A percentile compares a stretch with the other conserved stretches of the same genome.
These are phyloP conservation scores for Agrochola macilenta DNA, from an alignment of 2,888 invertebrate genomes.

Conservation along the genomic window DNA sequence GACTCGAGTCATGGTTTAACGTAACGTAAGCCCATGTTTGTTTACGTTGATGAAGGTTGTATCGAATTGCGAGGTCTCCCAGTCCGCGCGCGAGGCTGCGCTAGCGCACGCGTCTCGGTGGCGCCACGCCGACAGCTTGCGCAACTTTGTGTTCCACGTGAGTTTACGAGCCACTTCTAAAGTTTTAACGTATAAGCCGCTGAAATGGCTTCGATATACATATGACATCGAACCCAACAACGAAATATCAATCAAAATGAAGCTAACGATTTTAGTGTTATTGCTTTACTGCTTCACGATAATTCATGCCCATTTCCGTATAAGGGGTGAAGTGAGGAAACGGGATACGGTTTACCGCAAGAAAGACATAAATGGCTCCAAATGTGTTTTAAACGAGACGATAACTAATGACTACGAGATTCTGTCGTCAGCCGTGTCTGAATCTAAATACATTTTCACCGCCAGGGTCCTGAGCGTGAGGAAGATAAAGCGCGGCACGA, in stretches of 20 bases:
- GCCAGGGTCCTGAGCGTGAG: conserved; percentile 87
- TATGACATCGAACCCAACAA: conserved; percentile 72
- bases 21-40: conserved; percentile 85
- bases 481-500: conserved; percentile 86
- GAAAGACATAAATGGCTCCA: conserved; percentile 86
- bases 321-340: conserved; percentile 83
- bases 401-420: conserved; percentile 90
- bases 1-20: conserved; percentile 73
- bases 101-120: conserved; percentile 89
- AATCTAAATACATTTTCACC: conserved; percentile 89
- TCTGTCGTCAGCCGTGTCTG: conserved; percentile 89
- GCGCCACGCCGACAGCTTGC: conserved; percentile 86
- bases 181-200: conserved; percentile 76
- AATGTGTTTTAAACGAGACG: conserved; percentile 90
- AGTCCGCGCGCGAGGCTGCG: conserved; percentile 89
- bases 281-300: conserved; percentile 80
- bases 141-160: conserved; percentile 81
- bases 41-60: conserved; percentile 89
- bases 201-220: conserved; percentile 79
- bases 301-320: conserved; percentile 82
- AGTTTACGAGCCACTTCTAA: conserved; percentile 81
- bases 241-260: conserved; percentile 80
- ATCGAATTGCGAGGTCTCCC: conserved; percentile 89
- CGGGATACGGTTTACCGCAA: conserved; percentile 84
- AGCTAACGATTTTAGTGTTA: conserved; percentile 84